These are phyloP conservation scores for Serinus canaria DNA, from an alignment of 2,113 vertebrate genomes.

Conservation along the genomic window DNA sequence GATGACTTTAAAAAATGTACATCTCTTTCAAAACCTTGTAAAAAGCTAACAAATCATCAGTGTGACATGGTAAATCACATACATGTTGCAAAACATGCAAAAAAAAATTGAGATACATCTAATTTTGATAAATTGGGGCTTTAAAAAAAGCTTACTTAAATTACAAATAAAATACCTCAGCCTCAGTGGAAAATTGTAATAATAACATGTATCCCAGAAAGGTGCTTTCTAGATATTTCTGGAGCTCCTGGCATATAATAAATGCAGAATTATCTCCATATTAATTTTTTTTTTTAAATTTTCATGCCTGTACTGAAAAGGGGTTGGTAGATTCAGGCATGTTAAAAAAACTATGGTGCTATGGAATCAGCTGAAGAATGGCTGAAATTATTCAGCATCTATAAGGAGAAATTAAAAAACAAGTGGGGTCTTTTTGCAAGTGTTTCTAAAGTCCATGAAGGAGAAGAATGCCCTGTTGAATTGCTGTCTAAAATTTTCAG, in stretches of 20 bases:
- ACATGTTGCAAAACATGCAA: conserved; percentile 13
- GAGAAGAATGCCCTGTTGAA: not conserved
- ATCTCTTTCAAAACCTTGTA: conserved; percentile 54
- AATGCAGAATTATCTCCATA: not conserved
- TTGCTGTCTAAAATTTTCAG: not conserved
- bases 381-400: not conserved
- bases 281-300: not conserved
- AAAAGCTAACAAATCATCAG: conserved; percentile 43
- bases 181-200: not conserved
- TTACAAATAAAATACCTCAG: not conserved
- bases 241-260: not conserved
- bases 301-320: not conserved
- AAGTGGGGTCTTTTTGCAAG: not conserved
- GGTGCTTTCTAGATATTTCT: not conserved
- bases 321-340: not conserved
- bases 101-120: not conserved
- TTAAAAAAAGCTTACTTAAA: not conserved
- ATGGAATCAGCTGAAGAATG: not conserved
- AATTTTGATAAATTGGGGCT: not conserved
- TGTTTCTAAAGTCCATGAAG: not conserved
- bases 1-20: conserved; percentile 66
- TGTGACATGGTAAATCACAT: conserved; percentile 37
- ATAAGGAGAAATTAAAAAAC: not conserved
- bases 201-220: not conserved
- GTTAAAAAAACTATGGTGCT: not conserved